A percentile compares a stretch with the other conserved stretches of the same genome.
phyloP scores from a whole-genome alignment of 2,113 vertebrate genomes.

The Phylloscopus trochiloides region DNA sequence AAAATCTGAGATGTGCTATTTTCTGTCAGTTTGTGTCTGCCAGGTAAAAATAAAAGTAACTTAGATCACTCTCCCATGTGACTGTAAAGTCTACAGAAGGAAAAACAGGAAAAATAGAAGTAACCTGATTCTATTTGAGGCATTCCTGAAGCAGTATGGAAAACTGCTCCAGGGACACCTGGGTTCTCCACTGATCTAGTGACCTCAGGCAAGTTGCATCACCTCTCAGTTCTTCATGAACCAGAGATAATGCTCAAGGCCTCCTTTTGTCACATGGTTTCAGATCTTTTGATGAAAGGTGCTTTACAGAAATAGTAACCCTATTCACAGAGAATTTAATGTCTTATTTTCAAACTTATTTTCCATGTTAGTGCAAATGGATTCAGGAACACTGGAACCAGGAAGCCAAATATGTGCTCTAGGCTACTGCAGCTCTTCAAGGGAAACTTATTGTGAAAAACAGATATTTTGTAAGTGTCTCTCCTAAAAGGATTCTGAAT shows the following conservation, averaged over 20 bases:
- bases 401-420: background rate
- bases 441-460: background rate
- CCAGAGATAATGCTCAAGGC: background rate
- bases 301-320: background rate
- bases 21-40: background rate
- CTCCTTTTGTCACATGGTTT: background rate
- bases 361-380: background rate
- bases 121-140: background rate
- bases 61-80: background rate
- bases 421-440: background rate
- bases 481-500: background rate
- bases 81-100: background rate
- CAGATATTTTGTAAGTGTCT: background rate
- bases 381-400: background rate
- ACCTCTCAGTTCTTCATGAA: background rate
- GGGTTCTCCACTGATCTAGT: background rate
- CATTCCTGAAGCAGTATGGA: background rate
- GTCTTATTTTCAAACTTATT: background rate
- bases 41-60: background rate
- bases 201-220: background rate
- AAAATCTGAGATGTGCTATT: background rate
- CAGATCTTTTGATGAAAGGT: constrained; percentile 22
- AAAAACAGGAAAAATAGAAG: background rate
- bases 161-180: background rate
- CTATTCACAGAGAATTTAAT: background rate